Evolutionary conservation across 2,797 vertebrate species (phyloP), one percentile per base, ranked within the genome.

Genomic region (Dendrocincla tyrannina): DNA sequence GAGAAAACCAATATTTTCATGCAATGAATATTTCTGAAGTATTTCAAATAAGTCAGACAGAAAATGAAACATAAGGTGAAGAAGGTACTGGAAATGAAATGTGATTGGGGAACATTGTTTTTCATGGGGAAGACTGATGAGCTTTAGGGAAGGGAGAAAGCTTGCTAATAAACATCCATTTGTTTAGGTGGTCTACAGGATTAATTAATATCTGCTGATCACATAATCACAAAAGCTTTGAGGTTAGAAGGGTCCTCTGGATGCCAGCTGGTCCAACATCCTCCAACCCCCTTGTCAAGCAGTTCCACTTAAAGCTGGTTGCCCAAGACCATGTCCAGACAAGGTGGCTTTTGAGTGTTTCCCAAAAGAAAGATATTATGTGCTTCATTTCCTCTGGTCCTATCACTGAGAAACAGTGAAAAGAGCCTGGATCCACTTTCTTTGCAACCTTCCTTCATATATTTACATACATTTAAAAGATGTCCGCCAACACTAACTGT

Each of bases 321-420:
- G 13, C 8, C 17, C 44, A 46, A 11, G 7, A 18, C 12, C 5
- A 6, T 2, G 10, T 47, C 15, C 28, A 72, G 14, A 28, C 0
- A 16, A 3, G 28, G 25, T 0, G 1, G 3, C 7, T 73, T 78
- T 32, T 64, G 17, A 50, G 8, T 41, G 37, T 44, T 7, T 56
- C 33, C 64, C 35, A 19, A 25, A 25, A 52, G 0, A 2, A 7
- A 44, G 9, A 10, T 10, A n/a, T 6, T 27, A 5, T 3, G 2
- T 68, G 41, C 24, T 72, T 14, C 19, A 11, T 35, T 68, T 50
- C 30, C 19, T 66, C 30, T 44, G 9, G 3, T 53, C 11, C 11
- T 79, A 24, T 32, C 28, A n/a, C 30, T 32, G 23, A 6, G 2
- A 22, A 68, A 5, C 7, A 41, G 30, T 41, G n/a, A 30, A 86